Evolutionary conservation across 2,797 vertebrate genomes (phyloP).

Genomic region (Ctenopoma multispine): DNA sequence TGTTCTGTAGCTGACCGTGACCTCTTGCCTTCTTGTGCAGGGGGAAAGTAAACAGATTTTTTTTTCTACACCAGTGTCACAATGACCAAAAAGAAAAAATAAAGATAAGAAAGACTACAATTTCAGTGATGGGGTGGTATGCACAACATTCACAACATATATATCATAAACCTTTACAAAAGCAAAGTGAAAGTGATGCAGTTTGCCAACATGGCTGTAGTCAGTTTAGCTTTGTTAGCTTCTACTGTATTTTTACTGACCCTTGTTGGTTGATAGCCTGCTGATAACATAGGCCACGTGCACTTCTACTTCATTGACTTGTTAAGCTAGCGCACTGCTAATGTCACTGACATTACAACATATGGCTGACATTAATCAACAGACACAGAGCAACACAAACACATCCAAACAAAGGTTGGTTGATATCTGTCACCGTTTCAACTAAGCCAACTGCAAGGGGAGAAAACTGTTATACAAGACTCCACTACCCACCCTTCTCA

Average conservation of each 20-base stretch:
- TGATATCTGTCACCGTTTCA: conserved; percentile 22
- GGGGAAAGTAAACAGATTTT: conserved; percentile 7
- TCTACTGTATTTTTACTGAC: conserved; percentile 16
- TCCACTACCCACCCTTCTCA: conserved; percentile 9
- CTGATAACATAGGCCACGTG: conserved; percentile 52
- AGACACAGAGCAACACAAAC: conserved; percentile 23
- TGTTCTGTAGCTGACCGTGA: conserved; percentile 10
- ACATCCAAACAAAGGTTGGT: conserved; percentile 17
- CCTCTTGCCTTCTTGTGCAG: not conserved
- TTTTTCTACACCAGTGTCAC: conserved; percentile 2
- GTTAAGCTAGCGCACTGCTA: conserved; percentile 39
- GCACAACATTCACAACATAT: not conserved
- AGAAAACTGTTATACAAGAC: conserved; percentile 5
- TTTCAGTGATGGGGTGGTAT: not conserved
- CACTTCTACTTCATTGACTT: conserved; percentile 48
- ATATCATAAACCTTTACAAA: not conserved
- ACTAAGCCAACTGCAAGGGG: not conserved
- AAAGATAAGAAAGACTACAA: not conserved
- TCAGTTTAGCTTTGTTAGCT: conserved; percentile 24
- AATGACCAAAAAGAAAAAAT: not conserved
- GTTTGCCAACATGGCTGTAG: conserved; percentile 1
- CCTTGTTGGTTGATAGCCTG: conserved; percentile 19
- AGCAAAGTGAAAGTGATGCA: not conserved
- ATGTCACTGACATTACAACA: conserved; percentile 46
- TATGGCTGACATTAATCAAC: conserved; percentile 36